Evolutionary conservation across 2,113 vertebrate species (phyloP).

Genomic region (Daubentonia madagascariensis): DNA sequence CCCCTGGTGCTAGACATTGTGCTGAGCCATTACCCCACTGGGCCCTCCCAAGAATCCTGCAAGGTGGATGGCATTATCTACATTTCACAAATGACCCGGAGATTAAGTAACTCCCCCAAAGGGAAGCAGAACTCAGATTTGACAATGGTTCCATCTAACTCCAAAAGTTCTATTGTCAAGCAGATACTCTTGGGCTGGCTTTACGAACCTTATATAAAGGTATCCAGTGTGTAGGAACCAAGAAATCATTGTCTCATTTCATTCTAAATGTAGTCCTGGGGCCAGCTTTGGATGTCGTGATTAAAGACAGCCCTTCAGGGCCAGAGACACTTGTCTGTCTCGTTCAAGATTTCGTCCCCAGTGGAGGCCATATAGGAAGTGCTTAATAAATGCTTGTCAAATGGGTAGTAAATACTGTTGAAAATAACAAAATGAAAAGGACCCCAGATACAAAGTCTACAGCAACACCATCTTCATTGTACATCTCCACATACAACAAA

Average conservation of each 20-base stretch:
- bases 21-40: neutral
- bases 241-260: neutral
- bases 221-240: neutral
- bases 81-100: neutral
- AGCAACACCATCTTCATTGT: neutral
- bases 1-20: accelerated
- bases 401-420: neutral
- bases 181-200: neutral
- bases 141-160: neutral
- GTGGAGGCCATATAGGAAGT: neutral
- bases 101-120: neutral
- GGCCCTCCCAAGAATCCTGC: neutral
- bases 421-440: neutral
- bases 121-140: neutral
- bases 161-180: neutral
- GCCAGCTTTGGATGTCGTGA: neutral
- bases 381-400: neutral
- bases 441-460: neutral
- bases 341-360: neutral
- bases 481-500: no score
- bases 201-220: neutral
- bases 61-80: neutral
- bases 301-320: neutral
- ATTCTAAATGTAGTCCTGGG: neutral
- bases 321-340: neutral